Conservation (phyloP, 2,888 invertebrate species). For the Ectemnius cavifrons region DNA sequence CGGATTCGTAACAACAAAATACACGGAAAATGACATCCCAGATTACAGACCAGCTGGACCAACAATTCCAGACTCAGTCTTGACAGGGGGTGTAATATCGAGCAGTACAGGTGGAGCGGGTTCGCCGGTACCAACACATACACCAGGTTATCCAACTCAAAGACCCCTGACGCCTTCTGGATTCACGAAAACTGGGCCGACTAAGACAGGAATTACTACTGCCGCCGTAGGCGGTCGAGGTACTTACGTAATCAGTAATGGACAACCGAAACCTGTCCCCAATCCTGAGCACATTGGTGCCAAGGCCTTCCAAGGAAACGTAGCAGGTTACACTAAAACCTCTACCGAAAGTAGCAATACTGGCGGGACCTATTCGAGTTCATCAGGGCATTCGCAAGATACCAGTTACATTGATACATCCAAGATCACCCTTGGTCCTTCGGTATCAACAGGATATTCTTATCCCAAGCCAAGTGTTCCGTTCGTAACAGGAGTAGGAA, state of each 20-base stretch:
- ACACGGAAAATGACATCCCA: slow-evolving; percentile 68
- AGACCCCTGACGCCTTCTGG: slow-evolving; percentile 53
- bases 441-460: slow-evolving; percentile 54
- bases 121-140: slow-evolving; percentile 30
- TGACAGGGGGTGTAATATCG: slow-evolving; percentile 65
- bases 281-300: slow-evolving; percentile 69
- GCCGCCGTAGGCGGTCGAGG: slow-evolving; percentile 73
- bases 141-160: slow-evolving; percentile 20
- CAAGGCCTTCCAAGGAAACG: slow-evolving; percentile 68
- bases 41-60: slow-evolving; percentile 71
- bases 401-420: slow-evolving; percentile 54
- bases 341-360: slow-evolving; percentile 35
- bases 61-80: slow-evolving; percentile 67
- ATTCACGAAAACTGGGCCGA: slow-evolving; percentile 74
- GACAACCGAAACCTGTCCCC: slow-evolving; percentile 54
- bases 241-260: slow-evolving; percentile 68
- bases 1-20: slow-evolving; percentile 67
- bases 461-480: slow-evolving; percentile 51
- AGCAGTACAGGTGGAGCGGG: not conserved
- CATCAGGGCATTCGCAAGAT: slow-evolving; percentile 42
- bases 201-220: slow-evolving; percentile 72
- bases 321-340: slow-evolving; percentile 54
- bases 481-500: slow-evolving; percentile 30
- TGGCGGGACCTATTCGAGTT: slow-evolving; percentile 9
- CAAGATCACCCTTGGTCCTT: slow-evolving; percentile 44